Conservation (phyloP, 1,140 invertebrate species). For the Euura saliciscinereae region DNA sequence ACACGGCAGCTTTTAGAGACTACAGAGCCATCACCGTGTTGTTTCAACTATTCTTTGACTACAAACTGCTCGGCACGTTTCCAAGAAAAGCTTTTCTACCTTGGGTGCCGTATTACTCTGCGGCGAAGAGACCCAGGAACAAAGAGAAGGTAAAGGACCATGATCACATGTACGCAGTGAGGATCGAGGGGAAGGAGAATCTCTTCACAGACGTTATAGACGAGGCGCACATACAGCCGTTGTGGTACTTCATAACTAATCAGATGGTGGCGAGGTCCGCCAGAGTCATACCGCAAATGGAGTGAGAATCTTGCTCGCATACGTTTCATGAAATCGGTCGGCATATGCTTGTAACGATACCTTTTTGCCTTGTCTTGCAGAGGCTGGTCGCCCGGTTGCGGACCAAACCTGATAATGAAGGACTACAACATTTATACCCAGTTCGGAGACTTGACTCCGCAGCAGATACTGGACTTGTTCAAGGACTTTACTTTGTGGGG, state of each 20-base stretch:
- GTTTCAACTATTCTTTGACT: conserved; percentile 43
- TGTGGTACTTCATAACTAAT: conserved; percentile 53
- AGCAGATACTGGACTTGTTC: conserved; percentile 50
- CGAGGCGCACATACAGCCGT: conserved; percentile 35
- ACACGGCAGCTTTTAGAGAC: not conserved
- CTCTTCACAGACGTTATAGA: conserved; percentile 24
- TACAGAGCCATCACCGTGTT: conserved; percentile 28
- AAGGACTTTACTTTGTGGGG: conserved; percentile 53
- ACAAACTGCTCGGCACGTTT: conserved; percentile 34
- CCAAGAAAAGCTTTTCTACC: conserved; percentile 39
- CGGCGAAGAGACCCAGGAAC: not conserved
- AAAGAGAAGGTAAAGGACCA: not conserved
- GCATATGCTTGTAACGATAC: not conserved
- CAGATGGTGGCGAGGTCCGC: conserved; percentile 29
- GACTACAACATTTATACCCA: conserved; percentile 54
- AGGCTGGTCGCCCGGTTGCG: conserved; percentile 60
- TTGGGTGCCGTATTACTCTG: conserved; percentile 13
- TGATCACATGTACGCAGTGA: conserved; percentile 33
- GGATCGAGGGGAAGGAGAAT: conserved; percentile 43
- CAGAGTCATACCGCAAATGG: conserved; percentile 50
- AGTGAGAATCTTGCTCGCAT: conserved; percentile 39
- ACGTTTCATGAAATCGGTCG: not conserved
- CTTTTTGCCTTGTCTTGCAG: conserved; percentile 21
- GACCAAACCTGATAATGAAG: conserved; percentile 47
- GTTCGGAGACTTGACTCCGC: conserved; percentile 50